Percentiles rank a stretch among this genome's conserved stretches.
phyloP scores from a whole-genome alignment of 2,888 invertebrate genomes.

The Lumbricus terrestris region DNA sequence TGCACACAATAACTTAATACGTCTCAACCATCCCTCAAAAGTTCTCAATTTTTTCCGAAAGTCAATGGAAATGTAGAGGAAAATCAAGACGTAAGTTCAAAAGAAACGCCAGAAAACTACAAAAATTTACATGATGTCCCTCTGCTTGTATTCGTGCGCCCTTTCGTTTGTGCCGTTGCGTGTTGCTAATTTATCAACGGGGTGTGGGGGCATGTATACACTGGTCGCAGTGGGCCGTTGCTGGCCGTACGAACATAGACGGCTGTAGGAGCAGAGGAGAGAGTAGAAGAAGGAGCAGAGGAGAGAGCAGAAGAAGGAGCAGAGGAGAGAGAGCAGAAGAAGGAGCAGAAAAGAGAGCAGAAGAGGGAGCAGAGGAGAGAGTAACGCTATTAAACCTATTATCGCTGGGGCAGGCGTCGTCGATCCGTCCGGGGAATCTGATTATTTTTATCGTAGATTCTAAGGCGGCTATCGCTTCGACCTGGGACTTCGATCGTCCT shows the following conservation, averaged over 20 bases:
- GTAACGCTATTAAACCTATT: conserved; percentile 3
- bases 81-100: neutral
- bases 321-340: too few relatives aligned
- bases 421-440: conserved; percentile 14
- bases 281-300: too few relatives aligned
- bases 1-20: neutral
- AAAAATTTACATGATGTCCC: too few relatives aligned
- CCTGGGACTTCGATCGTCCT: conserved; percentile 3
- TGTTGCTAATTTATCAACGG: conserved; percentile 3
- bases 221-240: neutral
- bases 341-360: too few relatives aligned
- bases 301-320: too few relatives aligned
- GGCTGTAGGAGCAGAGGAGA: too few relatives aligned
- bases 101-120: neutral
- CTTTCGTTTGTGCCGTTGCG: neutral
- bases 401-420: neutral
- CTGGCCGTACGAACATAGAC: neutral
- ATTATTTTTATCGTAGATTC: conserved; percentile 18
- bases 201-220: neutral
- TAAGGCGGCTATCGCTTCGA: conserved; percentile 3
- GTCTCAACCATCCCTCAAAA: neutral
- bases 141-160: neutral
- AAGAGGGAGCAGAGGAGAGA: too few relatives aligned
- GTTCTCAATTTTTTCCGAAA: neutral
- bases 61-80: neutral